phyloP scores from a whole-genome alignment of 2,113 vertebrate genomes.

The Perca fluviatilis region DNA sequence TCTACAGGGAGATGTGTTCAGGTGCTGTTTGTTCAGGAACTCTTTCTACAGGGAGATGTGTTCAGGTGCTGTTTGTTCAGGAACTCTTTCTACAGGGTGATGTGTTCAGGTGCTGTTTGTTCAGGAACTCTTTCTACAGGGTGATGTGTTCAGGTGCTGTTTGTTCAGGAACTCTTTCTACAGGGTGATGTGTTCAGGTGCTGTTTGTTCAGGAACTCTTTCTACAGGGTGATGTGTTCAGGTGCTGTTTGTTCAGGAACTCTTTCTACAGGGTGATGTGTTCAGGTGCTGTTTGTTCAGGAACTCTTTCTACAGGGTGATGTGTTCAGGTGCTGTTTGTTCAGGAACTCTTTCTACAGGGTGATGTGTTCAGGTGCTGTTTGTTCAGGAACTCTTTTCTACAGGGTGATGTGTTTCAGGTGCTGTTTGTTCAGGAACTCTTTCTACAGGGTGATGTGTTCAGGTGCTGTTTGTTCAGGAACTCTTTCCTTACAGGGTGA shows the following conservation, averaged over 20 bases:
- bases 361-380: not conserved
- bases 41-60: too few species aligned
- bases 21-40: not conserved
- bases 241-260: not conserved
- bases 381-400: too few species aligned
- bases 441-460: too few species aligned
- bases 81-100: too few species aligned
- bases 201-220: not conserved
- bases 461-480: too few species aligned
- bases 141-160: not conserved
- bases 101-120: not conserved
- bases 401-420: too few species aligned
- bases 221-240: not conserved
- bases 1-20: not conserved
- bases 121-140: not conserved
- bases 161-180: not conserved
- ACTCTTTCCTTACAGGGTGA: too few species aligned
- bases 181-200: not conserved
- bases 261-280: too few species aligned
- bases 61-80: constrained; percentile 3
- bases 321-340: not conserved
- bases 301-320: too few species aligned
- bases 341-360: not conserved
- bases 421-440: too few species aligned
- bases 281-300: constrained; percentile 2